Percentiles rank a stretch among this genome's conserved stretches.
These are phyloP conservation scores for Lerista edwardsae DNA, from an alignment of 2,797 vertebrate species.

Conservation along the genomic window DNA sequence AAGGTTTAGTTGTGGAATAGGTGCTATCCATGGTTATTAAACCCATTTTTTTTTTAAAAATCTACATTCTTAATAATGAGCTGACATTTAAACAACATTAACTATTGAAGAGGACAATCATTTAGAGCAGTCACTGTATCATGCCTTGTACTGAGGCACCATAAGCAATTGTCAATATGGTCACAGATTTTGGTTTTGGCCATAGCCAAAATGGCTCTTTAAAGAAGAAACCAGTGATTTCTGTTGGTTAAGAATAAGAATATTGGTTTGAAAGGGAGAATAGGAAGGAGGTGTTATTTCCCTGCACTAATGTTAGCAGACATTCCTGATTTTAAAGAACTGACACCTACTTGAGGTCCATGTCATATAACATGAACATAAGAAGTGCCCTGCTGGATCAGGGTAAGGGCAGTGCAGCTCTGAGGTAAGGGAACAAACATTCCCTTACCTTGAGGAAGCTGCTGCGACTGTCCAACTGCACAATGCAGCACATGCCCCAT, in stretches of 20 bases:
- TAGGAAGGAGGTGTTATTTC: not conserved
- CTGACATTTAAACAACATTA: constrained; percentile 76
- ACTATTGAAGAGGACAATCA: not conserved
- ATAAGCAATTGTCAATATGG: too few species aligned
- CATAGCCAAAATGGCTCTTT: not conserved
- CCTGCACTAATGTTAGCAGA: not conserved
- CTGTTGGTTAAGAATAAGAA: not conserved
- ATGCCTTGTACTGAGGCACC: not conserved
- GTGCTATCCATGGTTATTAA: constrained; percentile 76
- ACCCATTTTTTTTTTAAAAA: constrained; percentile 64
- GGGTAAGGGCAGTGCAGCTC: too few species aligned
- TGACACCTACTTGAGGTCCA: not conserved
- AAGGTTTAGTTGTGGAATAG: constrained; percentile 79
- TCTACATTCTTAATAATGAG: constrained; percentile 78
- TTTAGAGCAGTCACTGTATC: not conserved
- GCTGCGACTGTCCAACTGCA: too few species aligned
- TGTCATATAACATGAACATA: not conserved
- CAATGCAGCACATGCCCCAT: too few species aligned
- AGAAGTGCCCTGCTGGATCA: too few species aligned
- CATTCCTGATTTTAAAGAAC: constrained; percentile 5
- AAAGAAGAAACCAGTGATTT: not conserved
- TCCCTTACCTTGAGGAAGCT: too few species aligned
- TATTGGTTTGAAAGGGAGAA: not conserved
- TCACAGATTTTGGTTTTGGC: not conserved
- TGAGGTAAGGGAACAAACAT: too few species aligned